phyloP scores from a whole-genome alignment of 2,888 invertebrate genomes.

The Torymus tubicola region DNA sequence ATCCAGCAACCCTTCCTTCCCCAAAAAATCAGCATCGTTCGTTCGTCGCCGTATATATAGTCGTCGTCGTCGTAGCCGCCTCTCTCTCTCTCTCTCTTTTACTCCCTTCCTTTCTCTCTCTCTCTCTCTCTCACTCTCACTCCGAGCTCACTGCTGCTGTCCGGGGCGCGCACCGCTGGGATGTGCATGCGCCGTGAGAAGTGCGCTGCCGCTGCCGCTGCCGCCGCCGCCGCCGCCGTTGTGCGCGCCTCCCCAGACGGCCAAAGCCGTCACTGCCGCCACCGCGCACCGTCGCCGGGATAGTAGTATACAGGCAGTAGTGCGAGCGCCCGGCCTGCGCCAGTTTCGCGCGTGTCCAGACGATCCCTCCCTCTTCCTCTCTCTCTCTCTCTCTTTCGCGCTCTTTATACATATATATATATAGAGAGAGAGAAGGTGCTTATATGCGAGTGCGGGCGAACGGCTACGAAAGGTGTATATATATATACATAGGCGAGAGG shows the following conservation, averaged over 20 bases:
- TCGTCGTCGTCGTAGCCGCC: no score
- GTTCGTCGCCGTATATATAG: no score
- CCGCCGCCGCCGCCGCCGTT: background rate
- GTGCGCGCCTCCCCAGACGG: slow-evolving; percentile 37
- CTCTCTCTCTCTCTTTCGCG: no score
- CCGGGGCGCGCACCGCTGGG: background rate
- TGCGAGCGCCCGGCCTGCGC: slow-evolving; percentile 38
- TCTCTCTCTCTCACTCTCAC: no score
- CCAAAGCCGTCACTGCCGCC: slow-evolving; percentile 10
- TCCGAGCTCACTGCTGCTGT: no score
- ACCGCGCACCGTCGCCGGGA: slow-evolving; percentile 20
- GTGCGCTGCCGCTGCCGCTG: background rate
- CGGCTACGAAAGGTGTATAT: background rate
- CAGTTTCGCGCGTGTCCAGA: slow-evolving; percentile 1
- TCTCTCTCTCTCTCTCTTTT: no score
- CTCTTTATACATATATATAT: no score
- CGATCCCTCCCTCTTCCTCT: no score
- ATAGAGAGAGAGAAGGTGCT: no score
- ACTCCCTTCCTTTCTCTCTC: no score
- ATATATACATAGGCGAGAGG: slow-evolving; percentile 3
- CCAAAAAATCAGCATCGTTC: background rate
- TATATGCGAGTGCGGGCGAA: background rate
- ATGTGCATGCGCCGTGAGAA: background rate
- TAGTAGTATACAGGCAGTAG: background rate
- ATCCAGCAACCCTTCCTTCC: background rate